Evolutionary conservation across 2,797 vertebrate genomes (phyloP).

Genomic region (Rousettus madagascariensis): DNA sequence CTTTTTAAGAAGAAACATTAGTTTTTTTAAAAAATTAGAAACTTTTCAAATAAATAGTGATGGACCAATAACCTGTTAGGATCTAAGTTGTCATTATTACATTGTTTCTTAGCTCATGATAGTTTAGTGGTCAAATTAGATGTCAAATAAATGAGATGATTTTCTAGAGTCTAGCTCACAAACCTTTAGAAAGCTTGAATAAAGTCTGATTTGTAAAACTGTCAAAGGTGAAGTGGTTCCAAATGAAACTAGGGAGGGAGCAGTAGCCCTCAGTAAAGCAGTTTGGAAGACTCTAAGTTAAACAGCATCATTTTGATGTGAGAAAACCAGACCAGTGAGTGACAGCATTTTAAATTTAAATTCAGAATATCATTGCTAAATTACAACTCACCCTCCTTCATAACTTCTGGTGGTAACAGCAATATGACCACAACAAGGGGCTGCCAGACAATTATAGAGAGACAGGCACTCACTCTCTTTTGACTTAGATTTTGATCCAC

Average conservation of each 20-base stretch:
- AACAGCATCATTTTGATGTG: neutral
- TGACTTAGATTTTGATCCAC: neutral
- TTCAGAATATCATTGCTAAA: neutral
- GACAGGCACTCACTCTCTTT: neutral
- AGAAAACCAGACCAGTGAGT: neutral
- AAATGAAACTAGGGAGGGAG: neutral
- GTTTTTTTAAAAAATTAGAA: neutral
- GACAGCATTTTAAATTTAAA: neutral
- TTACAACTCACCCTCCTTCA: neutral
- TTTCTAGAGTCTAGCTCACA: neutral
- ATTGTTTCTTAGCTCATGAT: neutral
- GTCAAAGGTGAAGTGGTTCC: neutral
- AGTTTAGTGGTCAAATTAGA: neutral
- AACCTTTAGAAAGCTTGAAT: neutral
- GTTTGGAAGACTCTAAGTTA: neutral
- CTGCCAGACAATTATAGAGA: neutral
- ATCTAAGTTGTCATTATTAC: neutral
- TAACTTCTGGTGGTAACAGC: neutral
- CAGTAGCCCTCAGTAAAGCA: neutral
- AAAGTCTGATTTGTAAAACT: neutral
- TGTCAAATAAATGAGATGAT: conserved; percentile 3
- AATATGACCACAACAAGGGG: neutral
- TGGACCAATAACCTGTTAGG: neutral
- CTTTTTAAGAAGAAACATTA: neutral
- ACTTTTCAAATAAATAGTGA: conserved; percentile 19